Conservation (phyloP, 1,140 invertebrate species). For the Trachymyrmex cornetzi region DNA sequence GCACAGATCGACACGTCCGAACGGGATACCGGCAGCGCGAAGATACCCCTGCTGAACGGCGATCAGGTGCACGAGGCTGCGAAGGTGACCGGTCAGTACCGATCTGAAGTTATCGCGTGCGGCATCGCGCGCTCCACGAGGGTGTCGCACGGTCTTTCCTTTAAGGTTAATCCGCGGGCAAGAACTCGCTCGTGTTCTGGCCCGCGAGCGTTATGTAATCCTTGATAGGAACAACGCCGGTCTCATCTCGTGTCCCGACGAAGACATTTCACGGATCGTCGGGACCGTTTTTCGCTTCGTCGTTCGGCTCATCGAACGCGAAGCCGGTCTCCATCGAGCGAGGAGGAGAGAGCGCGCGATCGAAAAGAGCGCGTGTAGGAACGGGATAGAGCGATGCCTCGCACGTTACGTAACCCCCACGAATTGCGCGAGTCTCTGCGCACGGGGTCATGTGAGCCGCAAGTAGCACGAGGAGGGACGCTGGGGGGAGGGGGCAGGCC, state of each 20-base stretch:
- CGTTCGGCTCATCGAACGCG: neutral
- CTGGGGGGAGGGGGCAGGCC: conserved; percentile 74
- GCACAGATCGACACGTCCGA: conserved; percentile 83
- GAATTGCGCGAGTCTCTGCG: conserved; percentile 73
- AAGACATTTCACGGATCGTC: neutral
- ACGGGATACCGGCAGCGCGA: conserved; percentile 79
- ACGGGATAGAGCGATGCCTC: conserved; percentile 19
- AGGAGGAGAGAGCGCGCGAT: neutral
- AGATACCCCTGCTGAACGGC: conserved; percentile 81
- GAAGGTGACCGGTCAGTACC: conserved; percentile 70
- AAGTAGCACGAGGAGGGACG: conserved; percentile 61
- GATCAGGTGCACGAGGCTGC: conserved; percentile 71
- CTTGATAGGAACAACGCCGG: neutral
- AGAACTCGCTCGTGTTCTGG: neutral
- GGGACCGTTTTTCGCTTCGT: neutral
- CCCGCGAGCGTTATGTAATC: conserved; percentile 65
- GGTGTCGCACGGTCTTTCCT: neutral
- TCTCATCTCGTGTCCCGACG: neutral
- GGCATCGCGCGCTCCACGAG: neutral
- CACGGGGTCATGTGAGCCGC: conserved; percentile 73
- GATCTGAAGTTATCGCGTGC: neutral
- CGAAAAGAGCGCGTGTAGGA: neutral
- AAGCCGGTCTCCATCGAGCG: conserved; percentile 50
- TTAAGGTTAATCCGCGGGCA: conserved; percentile 35
- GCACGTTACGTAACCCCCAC: conserved; percentile 75